Evolutionary conservation across 2,797 vertebrate genomes (phyloP).

Genomic region (Galago senegalensis): DNA sequence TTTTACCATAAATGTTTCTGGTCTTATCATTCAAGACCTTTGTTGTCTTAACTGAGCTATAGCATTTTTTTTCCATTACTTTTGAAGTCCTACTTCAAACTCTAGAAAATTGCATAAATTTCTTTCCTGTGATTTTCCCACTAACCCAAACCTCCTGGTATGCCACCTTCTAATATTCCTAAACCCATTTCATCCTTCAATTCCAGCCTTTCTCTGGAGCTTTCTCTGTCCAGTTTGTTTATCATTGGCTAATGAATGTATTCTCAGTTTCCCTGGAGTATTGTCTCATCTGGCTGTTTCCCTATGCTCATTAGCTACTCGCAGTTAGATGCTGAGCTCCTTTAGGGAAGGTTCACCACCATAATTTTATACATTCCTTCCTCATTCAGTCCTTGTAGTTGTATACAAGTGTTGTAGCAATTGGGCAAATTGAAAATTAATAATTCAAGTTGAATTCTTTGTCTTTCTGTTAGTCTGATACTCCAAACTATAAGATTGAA

Average conservation of each 20-base stretch:
- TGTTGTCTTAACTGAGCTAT: background rate
- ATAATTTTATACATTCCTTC: background rate
- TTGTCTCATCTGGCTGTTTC: background rate
- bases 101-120: background rate
- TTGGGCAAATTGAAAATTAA: slow-evolving; percentile 14
- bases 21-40: slow-evolving; percentile 4
- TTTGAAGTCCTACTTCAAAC: background rate
- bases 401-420: background rate
- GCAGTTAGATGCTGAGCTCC: background rate
- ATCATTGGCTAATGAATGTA: background rate
- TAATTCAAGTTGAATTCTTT: background rate
- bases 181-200: background rate
- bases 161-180: background rate
- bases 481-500: background rate
- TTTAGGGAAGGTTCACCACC: background rate
- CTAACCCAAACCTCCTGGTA: background rate
- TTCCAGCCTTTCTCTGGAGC: background rate
- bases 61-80: background rate
- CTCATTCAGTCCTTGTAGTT: background rate
- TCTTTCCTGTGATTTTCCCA: background rate
- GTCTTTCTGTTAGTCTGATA: background rate
- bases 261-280: background rate
- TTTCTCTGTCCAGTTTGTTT: background rate
- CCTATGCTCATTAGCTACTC: background rate
- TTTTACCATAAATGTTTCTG: background rate